Evolutionary conservation across 2,888 invertebrate genomes (phyloP), one percentile per base, ranked within the genome.

Genomic region (Apamea crenata): DNA sequence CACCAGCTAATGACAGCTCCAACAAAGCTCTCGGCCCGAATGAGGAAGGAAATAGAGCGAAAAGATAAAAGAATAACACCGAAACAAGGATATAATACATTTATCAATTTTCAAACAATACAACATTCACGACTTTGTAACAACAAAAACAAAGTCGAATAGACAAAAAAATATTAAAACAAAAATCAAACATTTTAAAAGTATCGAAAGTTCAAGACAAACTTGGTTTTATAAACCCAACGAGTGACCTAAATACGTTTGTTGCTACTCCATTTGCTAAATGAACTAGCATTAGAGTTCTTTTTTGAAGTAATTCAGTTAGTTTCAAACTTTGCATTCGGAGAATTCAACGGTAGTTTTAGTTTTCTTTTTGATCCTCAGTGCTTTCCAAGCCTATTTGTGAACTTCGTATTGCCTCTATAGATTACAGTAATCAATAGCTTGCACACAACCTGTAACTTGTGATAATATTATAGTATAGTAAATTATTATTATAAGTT

Each of bases 21-120:
- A 78, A 71, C 61, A 70, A 63, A 53, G 44, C 50, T 73, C 72
- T 80, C 67, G 18, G 18, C 53, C 29, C 21, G 8, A 66, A 85
- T 59, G 59, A 73, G 70, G 53, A 36, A 72, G 85, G 66, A 87
- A 87, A 65, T 80, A 71, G 85, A 75, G 85, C 50, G 75, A 53
- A 74, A 87, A 85, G 84, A 84, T 80, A 87, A 84, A 75, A 68
- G 21, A 80, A 73, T 72, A 69, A 63, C 29, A 40, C 40, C 21
- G 63, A 63, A 70, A 72, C 25, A 16, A 66, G 21, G 7, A 66
- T 40, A 86, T n/a, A 50, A 72, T 68, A 79, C 71, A 74, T 78
- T 78, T 67, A 86, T 73, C 74, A 82, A 81, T 82, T 70, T 75
- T 16, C 74, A 73, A 81, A 81, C 44, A 86, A 81, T 53, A 29